A percentile compares a stretch with the other conserved stretches of the same genome.
These are phyloP conservation scores for Penaeus vannamei DNA, from an alignment of 1,140 invertebrate species.

Conservation along the genomic window DNA sequence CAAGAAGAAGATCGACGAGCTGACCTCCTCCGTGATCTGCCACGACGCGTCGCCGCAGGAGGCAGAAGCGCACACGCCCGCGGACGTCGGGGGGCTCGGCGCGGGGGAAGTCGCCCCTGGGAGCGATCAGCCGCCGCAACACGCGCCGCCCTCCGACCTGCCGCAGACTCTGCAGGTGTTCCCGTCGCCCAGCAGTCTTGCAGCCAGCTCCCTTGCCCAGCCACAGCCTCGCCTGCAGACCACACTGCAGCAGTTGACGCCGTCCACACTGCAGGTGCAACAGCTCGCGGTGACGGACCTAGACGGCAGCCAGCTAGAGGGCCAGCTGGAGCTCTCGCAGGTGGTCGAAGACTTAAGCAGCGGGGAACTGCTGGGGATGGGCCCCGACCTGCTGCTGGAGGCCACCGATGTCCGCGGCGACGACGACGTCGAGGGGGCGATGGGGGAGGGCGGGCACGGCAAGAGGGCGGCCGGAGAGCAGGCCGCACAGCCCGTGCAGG, in stretches of 20 bases:
- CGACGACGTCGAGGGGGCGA: background rate
- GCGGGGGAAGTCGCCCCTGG: background rate
- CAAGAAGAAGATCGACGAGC: slow-evolving; percentile 58
- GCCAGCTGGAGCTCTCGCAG: slow-evolving; percentile 52
- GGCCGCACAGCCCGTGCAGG: slow-evolving; percentile 52
- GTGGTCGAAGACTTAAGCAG: slow-evolving; percentile 58
- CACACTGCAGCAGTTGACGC: slow-evolving; percentile 43
- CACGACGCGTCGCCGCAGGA: background rate
- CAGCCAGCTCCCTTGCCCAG: background rate
- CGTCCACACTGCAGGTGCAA: slow-evolving; percentile 54
- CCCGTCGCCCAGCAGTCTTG: slow-evolving; percentile 20
- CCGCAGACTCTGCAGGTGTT: slow-evolving; percentile 41
- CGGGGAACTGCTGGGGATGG: slow-evolving; percentile 54
- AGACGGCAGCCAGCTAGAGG: slow-evolving; percentile 50
- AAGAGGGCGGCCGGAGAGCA: background rate
- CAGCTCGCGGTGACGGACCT: slow-evolving; percentile 48
- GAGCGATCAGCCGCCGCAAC: no score
- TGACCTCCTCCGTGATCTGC: slow-evolving; percentile 43
- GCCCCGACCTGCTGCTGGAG: slow-evolving; percentile 49
- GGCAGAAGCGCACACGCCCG: background rate
- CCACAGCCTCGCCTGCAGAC: slow-evolving; percentile 38
- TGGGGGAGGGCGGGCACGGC: background rate
- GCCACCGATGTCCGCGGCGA: slow-evolving; percentile 22
- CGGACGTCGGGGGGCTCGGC: background rate
- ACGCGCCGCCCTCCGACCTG: background rate